Base-by-base conservation (phyloP, 1,140 invertebrate species). In the Neelides sp. region DNA sequence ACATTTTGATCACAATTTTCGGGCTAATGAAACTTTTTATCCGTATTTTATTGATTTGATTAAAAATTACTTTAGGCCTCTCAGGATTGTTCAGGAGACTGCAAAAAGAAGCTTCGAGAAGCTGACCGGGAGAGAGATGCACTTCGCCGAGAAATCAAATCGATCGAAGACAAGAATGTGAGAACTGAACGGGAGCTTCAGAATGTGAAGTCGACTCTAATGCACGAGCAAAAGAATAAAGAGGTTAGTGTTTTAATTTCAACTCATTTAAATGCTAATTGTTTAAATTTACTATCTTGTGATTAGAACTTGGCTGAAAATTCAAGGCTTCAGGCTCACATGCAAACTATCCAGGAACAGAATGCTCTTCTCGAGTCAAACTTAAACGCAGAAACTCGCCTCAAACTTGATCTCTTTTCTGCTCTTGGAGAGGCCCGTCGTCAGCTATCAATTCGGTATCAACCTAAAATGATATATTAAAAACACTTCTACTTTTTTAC, bases 321-420 rank as follows among this genome's bases (percentile, higher is more conserved):
- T 22, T 85, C 90, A 61, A 77, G 85, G 60, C 68, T 91, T 52
- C 77, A 88, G 69, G 75, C 77, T 37, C 83, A 85, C n/a, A 67
- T 91, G 35, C 77, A 76, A 52, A 77, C 78, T 26, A 77, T 92
- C 68, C 83, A 90, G 69, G 85, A 91, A 54, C 88, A 89, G 71
- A 91, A 85, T 66, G 67, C 76, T 60, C 85, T 86, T 66, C 73
- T 92, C 49, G 90, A 98, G 71, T 86, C 85, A 62, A 90, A 84
- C 66, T 76, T 98, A 43, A 91, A 85, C 57, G 87, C 90, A 22
- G 92, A 96, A 74, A 98, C 90, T 39, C 76, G 90, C 52, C 82
- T 96, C 67, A 97, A 96, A 72, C 76, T 96, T 51, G 90, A 96
- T 73, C 75, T 98, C 49, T 94, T 96, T 70, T 93, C 88, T 49